A percentile compares a stretch with the other conserved stretches of the same genome.
These are phyloP conservation scores for Choristoneura rosaceana DNA, from an alignment of 2,888 invertebrate genomes.

Conservation along the genomic window DNA sequence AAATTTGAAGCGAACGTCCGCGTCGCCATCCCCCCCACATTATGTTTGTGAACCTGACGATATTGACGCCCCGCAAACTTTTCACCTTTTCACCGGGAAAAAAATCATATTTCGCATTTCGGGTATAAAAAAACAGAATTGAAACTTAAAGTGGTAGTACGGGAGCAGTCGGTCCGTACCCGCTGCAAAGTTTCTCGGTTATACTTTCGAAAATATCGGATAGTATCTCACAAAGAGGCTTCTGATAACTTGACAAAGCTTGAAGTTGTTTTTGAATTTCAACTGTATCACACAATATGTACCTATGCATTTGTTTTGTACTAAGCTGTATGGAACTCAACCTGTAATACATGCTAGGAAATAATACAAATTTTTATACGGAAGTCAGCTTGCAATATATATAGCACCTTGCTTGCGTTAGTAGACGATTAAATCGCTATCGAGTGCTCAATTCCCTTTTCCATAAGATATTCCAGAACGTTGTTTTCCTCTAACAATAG, in stretches of 20 bases:
- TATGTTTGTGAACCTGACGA: slow-evolving; percentile 74
- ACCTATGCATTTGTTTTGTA: slow-evolving; percentile 19
- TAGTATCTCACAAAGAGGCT: slow-evolving; percentile 66
- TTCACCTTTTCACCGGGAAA: slow-evolving; percentile 60
- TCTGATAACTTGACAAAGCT: slow-evolving; percentile 62
- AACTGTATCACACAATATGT: slow-evolving; percentile 45
- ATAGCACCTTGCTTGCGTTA: background rate
- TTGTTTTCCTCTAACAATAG: background rate
- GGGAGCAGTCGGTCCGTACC: slow-evolving; percentile 49
- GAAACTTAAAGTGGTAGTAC: slow-evolving; percentile 49
- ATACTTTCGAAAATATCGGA: slow-evolving; percentile 66
- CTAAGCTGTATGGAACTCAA: slow-evolving; percentile 10
- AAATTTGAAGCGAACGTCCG: slow-evolving; percentile 71
- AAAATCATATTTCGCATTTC: slow-evolving; percentile 60
- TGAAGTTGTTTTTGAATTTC: slow-evolving; percentile 63
- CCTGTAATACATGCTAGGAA: slow-evolving; percentile 24
- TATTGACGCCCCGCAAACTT: slow-evolving; percentile 66
- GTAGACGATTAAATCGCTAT: background rate
- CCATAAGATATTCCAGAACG: background rate
- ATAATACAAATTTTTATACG: background rate
- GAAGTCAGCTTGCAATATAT: background rate
- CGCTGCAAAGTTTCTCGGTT: slow-evolving; percentile 57
- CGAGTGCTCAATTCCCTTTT: background rate
- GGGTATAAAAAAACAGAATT: slow-evolving; percentile 57
- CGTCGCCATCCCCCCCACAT: slow-evolving; percentile 63